Conservation (phyloP, 1,140 invertebrate species). For the Brachionus calyciflorus region DNA sequence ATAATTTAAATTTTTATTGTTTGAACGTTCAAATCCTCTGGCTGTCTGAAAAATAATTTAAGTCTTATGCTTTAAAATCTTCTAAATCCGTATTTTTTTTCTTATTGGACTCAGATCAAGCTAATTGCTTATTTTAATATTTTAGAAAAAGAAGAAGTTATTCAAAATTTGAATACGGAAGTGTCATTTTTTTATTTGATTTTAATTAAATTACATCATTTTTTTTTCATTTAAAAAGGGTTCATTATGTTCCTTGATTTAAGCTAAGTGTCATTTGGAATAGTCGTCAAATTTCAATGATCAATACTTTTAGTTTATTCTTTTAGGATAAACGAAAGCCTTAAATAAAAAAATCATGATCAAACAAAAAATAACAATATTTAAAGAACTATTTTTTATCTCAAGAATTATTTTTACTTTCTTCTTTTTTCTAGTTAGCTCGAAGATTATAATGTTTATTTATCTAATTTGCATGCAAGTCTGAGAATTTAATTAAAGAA, state of each 20-base stretch:
- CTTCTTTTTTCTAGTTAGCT: background rate
- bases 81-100: background rate
- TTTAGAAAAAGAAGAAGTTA: background rate
- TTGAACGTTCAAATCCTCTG: too few species aligned
- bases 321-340: background rate
- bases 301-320: background rate
- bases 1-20: too few species aligned
- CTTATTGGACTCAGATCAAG: background rate
- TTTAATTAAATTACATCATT: conserved; percentile 3
- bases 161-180: background rate
- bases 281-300: background rate
- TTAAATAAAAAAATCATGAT: background rate
- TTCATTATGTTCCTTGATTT: too few species aligned
- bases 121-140: background rate
- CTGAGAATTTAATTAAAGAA: conserved; percentile 36
- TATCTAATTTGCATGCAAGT: conserved; percentile 39
- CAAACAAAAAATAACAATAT: background rate
- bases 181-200: background rate
- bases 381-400: background rate
- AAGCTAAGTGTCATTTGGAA: too few species aligned
- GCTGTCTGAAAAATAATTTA: conserved; percentile 25
- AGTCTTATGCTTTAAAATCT: too few species aligned
- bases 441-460: background rate
- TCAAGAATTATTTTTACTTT: background rate
- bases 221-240: background rate